Evolutionary conservation across 2,888 invertebrate species (phyloP), one percentile per base, ranked within the genome.

Genomic region (Lasioglossum leucozonium): DNA sequence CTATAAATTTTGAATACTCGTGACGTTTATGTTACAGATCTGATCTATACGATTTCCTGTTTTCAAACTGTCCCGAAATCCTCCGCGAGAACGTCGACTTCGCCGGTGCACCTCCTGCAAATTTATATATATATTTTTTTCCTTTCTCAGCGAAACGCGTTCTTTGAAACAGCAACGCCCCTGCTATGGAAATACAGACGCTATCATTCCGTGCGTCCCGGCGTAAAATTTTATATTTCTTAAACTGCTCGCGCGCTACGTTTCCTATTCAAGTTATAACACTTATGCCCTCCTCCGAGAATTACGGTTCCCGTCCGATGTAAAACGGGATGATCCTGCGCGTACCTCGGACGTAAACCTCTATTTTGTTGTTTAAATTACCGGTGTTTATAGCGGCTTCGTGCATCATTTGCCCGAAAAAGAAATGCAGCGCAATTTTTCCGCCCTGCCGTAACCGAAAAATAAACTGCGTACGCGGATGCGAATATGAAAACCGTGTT

Each of bases 211-310:
- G 18, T 47, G n/a, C n/a, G 47, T 18, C 16, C 34, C 30, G n/a
- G 22, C 30, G 26, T 69, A 69, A 77, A 77, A 51, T 77, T 77
- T 51, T 51, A 51, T 18, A 18, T 51, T 40, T 51, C 67, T 69
- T 51, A 69, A 74, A 69, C 47, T 13, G 22, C 44, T n/a, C 10
- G 34, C 4, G 34, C 4, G 47, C 8, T 34, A 47, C n/a, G 22
- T 67, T 76, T 16, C n/a, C 34, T 34, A 4, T n/a, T 34, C 4
- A 16, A 30, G 26, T 5, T 16, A 34, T 37, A 11, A 44, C 37
- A 26, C 47, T 42, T 62, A 75, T 30, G 26, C 18, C 34, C 18
- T 30, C 11, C 26, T 0, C 22, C 8, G n/a, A 18, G 47, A 51
- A 76, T 47, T 34, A 67, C n/a, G 22, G 26, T 51, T 47, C 26